These are phyloP conservation scores for Orestias chungarensis DNA, from an alignment of 2,797 vertebrate species.

Conservation along the genomic window DNA sequence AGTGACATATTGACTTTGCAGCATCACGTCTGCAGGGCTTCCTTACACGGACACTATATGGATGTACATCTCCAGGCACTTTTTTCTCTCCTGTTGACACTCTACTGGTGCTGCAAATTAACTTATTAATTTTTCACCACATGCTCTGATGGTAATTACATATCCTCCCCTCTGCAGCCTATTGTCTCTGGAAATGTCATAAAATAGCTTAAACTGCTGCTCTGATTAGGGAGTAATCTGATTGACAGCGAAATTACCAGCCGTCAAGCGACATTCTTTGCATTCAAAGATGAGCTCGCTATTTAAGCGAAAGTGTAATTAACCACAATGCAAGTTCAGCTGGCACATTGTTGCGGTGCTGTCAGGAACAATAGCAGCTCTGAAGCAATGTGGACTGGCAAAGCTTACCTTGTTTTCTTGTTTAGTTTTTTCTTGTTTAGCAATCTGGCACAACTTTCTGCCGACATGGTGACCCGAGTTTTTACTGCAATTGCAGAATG, in stretches of 20 bases:
- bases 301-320: conserved; percentile 67
- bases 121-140: conserved; percentile 79
- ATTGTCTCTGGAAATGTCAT: conserved; percentile 79
- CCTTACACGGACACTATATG: conserved; percentile 49
- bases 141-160: conserved; percentile 79
- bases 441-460: conserved; percentile 9
- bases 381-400: conserved; percentile 34
- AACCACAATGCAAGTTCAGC: conserved; percentile 62
- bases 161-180: conserved; percentile 72
- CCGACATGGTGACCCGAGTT: conserved; percentile 10
- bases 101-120: conserved; percentile 76
- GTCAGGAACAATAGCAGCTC: conserved; percentile 51
- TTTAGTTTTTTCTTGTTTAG: conserved; percentile 11
- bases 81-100: conserved; percentile 63
- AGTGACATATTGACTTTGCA: conserved; percentile 65
- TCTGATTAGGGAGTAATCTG: conserved; percentile 75
- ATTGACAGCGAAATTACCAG: conserved; percentile 77
- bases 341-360: conserved; percentile 54
- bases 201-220: conserved; percentile 75
- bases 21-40: conserved; percentile 55
- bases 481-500: conserved; percentile 14
- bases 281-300: conserved; percentile 65
- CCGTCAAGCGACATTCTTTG: conserved; percentile 69
- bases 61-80: conserved; percentile 55
- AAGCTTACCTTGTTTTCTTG: conserved; percentile 14